These are phyloP conservation scores for Ceratina calcarata DNA, from an alignment of 1,140 invertebrate genomes.

Conservation along the genomic window DNA sequence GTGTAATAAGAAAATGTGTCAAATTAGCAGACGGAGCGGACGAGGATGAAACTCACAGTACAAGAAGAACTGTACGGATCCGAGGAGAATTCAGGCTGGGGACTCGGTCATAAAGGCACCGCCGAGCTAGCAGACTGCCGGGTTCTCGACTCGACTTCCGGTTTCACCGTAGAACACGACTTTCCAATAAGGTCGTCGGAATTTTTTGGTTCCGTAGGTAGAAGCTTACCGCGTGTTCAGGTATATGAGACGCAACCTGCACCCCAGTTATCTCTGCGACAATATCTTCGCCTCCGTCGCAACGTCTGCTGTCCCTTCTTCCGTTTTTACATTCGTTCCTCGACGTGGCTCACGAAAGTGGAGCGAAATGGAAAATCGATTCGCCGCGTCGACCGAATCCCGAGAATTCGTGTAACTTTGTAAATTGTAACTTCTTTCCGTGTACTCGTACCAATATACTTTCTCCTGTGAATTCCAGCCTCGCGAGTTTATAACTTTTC, in stretches of 20 bases:
- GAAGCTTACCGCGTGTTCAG: slow-evolving; percentile 28
- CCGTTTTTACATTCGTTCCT: too few species aligned
- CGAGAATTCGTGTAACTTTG: neutral
- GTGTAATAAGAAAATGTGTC: too few species aligned
- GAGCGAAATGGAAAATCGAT: neutral
- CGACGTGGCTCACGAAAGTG: neutral
- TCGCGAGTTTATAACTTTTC: too few species aligned
- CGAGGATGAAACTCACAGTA: too few species aligned
- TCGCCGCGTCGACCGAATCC: neutral
- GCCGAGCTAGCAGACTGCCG: neutral
- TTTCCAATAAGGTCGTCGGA: slow-evolving; percentile 74
- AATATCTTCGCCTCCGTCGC: neutral
- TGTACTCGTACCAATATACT: too few species aligned
- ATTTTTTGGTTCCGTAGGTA: too few species aligned
- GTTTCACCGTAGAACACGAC: slow-evolving; percentile 73
- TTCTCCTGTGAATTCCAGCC: too few species aligned
- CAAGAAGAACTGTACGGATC: too few species aligned
- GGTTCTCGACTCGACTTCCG: slow-evolving; percentile 66
- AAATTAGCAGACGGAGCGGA: too few species aligned
- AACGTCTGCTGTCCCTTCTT: too few species aligned
- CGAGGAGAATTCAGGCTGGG: neutral
- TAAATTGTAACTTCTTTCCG: too few species aligned
- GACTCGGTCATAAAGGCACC: neutral
- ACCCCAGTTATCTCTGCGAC: slow-evolving; percentile 49
- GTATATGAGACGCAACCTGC: slow-evolving; percentile 67